These are phyloP conservation scores for Glyphotaelius pellucidus DNA, from an alignment of 2,888 invertebrate genomes.

Conservation along the genomic window DNA sequence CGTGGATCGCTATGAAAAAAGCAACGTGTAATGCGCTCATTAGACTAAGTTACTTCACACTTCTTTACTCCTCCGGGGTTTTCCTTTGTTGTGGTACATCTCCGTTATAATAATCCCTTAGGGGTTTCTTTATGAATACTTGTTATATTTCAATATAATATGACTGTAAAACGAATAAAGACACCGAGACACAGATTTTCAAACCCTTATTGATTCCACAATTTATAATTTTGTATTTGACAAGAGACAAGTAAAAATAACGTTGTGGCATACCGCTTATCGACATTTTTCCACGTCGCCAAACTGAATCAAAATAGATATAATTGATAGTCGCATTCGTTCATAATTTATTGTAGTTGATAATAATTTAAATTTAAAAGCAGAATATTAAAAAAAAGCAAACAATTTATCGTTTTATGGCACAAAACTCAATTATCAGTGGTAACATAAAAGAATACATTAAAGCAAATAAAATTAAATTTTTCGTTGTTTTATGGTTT, in stretches of 20 bases:
- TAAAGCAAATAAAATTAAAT: constrained; percentile 43
- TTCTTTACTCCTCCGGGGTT: no score
- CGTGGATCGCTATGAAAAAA: no score
- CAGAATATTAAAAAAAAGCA: background rate
- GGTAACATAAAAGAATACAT: constrained; percentile 53
- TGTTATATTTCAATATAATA: no score
- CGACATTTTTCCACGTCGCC: background rate
- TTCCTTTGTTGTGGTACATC: no score
- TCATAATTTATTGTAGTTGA: constrained; percentile 2
- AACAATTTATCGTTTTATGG: background rate
- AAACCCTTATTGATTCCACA: no score
- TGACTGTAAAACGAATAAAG: no score
- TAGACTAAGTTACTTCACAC: no score
- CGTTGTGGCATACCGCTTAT: background rate
- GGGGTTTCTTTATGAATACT: no score
- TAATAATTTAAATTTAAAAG: background rate
- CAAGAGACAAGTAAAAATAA: background rate
- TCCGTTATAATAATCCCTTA: no score
- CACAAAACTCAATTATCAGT: constrained; percentile 39
- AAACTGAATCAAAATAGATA: background rate
- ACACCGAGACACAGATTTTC: no score
- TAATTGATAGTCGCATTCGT: background rate
- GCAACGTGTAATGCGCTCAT: no score
- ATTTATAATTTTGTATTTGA: background rate
- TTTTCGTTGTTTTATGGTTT: constrained; percentile 42